Base-by-base conservation (phyloP, 92 coral and sea anemone genomes). In the Actinernus sp. region DNA sequence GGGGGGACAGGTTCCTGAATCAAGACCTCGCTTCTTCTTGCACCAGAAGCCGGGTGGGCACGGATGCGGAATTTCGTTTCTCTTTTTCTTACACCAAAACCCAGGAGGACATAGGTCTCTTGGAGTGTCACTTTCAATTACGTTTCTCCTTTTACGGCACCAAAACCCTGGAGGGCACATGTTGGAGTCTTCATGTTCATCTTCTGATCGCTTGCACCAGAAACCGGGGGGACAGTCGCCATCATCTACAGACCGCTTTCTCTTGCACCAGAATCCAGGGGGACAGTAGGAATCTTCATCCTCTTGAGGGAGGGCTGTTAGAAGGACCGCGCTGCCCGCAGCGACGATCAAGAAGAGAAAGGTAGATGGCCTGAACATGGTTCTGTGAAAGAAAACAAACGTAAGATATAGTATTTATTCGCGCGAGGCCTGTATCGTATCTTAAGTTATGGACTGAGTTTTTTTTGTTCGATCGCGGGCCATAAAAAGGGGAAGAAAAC, bases 161-260 rank as follows among this genome's bases (percentile, higher is more conserved):
- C 91, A 84, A 31, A 78, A 78, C 8, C 91, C 91, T 1, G 82
- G 70, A 27, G 74, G 81, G 23, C 91, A 84, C 0, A 33, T 19
- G 49, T 51, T 36, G 22, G 62, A 58, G 14, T 63, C 88, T 18
- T 58, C 58, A 0, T 46, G 71, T 44, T 79, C 68, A 13, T 58
- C 61, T 32, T 47, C 48, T 36, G 88, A 86, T 17, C 84, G 55
- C 51, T 78, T 68, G 88, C 96, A 89, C 91, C 90, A 89, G 20
- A 84, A 82, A n/a, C 88, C 83, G 3, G 77, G 61, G 1, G 96
- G 91, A 5, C 96, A 89, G 21, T 20, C 21, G 36, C 58, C 10
- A 38, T 25, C 63, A 17, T n/a, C 40, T 0, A 23, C 26, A 8
- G 79, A 61, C n/a, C 89, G 68, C 23, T 68, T 63, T 23, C 85